Evolutionary conservation across 2,888 invertebrate genomes (phyloP), one percentile per base, ranked within the genome.

Genomic region (Coenonympha arcania): DNA sequence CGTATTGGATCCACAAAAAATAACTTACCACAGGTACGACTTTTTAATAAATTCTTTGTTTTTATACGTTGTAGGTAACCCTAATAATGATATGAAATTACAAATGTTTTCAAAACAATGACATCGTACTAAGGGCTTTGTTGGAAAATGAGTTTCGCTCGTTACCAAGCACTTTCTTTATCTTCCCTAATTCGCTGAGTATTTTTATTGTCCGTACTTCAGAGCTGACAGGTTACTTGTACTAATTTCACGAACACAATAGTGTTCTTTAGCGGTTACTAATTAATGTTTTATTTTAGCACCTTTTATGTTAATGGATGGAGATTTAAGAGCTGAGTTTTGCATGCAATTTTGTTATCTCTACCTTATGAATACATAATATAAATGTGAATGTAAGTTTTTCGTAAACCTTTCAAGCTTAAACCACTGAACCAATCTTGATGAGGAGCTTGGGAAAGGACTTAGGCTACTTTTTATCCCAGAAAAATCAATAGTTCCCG

Each of bases 131-230:
- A 19, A 20, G 36, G 36, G 11, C 11, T 19, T 13, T 24, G 15
- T 15, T 15, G 13, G 39, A 22, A 39, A 39, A 39, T 22, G 39
- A 39, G 22, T 39, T 71, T 69, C 63, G 65, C 66, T 62, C 60
- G 61, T 64, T 63, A 61, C 65, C 62, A 68, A 61, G 52, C 60
- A 58, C 34, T 30, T 48, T 34, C 22, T 54, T 28, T 36, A n/a
- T n/a, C n/a, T 48, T 8, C 11, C 39, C 44, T 44, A 48, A 44
- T 44, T 44, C 44, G 20, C 16, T 19, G 18, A 18, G 16, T 48
- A 52, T 44, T 48, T 28, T 52, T 44, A 48, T 52, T 52, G 40
- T 44, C 28, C 34, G 33, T 48, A 4, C 39, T 18, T 30, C 26
- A 26, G 31, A 15, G 13, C 39, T 26, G 39, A 39, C 39, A 31